A percentile compares a stretch with the other conserved stretches of the same genome.
These are phyloP conservation scores for Eustalomyia histrio DNA, from an alignment of 2,888 invertebrate species.

Conservation along the genomic window DNA sequence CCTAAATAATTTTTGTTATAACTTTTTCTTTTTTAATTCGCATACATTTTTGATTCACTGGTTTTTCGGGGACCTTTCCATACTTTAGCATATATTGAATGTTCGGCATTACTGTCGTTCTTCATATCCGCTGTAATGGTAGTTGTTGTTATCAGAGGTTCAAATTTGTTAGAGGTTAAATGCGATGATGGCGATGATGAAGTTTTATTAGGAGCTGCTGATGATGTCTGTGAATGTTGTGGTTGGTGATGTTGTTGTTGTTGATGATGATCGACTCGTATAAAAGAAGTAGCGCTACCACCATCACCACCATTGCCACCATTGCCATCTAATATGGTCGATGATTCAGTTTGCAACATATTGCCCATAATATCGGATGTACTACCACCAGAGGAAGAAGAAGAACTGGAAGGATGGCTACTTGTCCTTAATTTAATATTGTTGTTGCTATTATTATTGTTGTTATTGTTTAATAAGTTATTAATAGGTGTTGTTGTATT, in stretches of 20 bases:
- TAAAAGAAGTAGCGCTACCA: constrained; percentile 76
- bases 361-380: constrained; percentile 64
- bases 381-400: constrained; percentile 50
- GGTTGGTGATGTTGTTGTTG: constrained; percentile 53
- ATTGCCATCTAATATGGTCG: constrained; percentile 51
- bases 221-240: constrained; percentile 28
- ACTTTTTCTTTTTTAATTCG: constrained; percentile 7
- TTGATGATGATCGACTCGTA: constrained; percentile 17
- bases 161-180: constrained; percentile 47
- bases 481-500: constrained; percentile 69
- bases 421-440: constrained; percentile 71
- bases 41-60: constrained; percentile 79
- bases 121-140: constrained; percentile 67
- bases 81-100: constrained; percentile 79
- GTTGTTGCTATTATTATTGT: constrained; percentile 71
- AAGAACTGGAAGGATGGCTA: constrained; percentile 76
- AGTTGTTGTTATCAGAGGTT: constrained; percentile 63
- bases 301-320: constrained; percentile 75
- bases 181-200: constrained; percentile 14
- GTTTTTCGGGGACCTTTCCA: constrained; percentile 80
- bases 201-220: constrained; percentile 26
- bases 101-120: constrained; percentile 72
- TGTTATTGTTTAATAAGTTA: constrained; percentile 63
- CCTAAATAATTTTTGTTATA: not conserved
- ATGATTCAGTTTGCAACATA: constrained; percentile 60